Evolutionary conservation across 1,140 invertebrate genomes (phyloP).

Genomic region (Bombus pascuorum): DNA sequence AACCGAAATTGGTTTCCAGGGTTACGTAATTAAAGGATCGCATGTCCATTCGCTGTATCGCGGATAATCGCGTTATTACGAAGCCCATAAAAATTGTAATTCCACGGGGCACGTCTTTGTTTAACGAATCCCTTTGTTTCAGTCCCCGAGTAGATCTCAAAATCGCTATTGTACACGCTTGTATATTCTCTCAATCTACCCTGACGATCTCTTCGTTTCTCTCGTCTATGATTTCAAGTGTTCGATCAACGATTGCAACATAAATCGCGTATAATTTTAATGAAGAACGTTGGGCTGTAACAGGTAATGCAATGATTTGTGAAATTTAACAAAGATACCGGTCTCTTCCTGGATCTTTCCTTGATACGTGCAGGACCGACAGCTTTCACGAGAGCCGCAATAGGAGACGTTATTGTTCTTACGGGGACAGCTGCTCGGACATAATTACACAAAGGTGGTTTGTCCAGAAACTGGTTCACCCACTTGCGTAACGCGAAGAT

Average conservation of each 20-base stretch:
- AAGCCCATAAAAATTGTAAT: neutral
- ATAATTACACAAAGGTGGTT: conserved; percentile 61
- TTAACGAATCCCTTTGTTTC: neutral
- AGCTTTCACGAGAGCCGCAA: conserved; percentile 53
- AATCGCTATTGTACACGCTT: neutral
- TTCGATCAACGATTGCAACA: neutral
- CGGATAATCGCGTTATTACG: conserved; percentile 31
- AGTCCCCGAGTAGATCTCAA: neutral
- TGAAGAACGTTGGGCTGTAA: rapidly evolving
- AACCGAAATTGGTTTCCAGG: conserved; percentile 19
- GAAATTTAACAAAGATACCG: neutral
- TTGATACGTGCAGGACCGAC: conserved; percentile 28
- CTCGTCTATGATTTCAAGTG: neutral
- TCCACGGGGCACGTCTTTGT: neutral
- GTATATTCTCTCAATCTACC: neutral
- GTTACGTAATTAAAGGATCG: conserved; percentile 47
- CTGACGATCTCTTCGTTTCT: neutral
- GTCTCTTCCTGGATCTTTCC: neutral
- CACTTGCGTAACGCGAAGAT: conserved; percentile 63
- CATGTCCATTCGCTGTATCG: neutral
- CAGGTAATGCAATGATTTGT: neutral
- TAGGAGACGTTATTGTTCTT: conserved; percentile 58
- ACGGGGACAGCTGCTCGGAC: conserved; percentile 34
- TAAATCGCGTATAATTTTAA: neutral
- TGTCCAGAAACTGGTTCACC: conserved; percentile 67